These are phyloP conservation scores for Silurus lanzhouensis DNA, from an alignment of 2,797 vertebrate genomes.

Conservation along the genomic window DNA sequence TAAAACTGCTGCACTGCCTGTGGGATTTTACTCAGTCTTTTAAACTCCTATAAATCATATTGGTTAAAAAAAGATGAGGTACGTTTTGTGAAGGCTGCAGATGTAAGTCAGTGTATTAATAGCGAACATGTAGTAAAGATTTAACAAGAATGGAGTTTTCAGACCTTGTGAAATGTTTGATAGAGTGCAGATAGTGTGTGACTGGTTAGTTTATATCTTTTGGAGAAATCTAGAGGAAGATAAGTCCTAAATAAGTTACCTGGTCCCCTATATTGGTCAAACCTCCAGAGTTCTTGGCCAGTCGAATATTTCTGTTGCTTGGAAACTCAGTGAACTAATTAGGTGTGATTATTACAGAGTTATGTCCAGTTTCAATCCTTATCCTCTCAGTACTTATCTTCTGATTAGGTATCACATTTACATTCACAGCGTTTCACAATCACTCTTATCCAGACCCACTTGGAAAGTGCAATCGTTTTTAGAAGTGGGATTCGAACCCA, in stretches of 20 bases:
- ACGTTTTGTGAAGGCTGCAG: constrained; percentile 49
- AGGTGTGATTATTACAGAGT: too few species aligned
- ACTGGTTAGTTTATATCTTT: not conserved
- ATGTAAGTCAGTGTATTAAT: constrained; percentile 30
- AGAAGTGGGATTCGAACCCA: not conserved
- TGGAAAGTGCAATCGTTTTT: not conserved
- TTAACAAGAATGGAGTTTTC: constrained; percentile 12
- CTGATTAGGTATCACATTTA: not conserved
- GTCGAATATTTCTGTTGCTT: not conserved
- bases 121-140: constrained; percentile 41
- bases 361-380: too few species aligned
- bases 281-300: not conserved
- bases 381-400: not conserved
- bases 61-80: constrained; percentile 40
- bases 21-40: constrained; percentile 48
- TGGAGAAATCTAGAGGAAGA: not conserved
- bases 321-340: not conserved
- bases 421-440: not conserved
- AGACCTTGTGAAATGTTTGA: constrained; percentile 32
- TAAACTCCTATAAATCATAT: constrained; percentile 43
- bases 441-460: not conserved
- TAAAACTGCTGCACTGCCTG: constrained; percentile 61
- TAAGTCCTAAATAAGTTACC: not conserved
- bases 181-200: constrained; percentile 17
- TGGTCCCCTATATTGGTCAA: not conserved